These are phyloP conservation scores for Heliconius ismenius DNA, from an alignment of 2,888 invertebrate species.

Conservation along the genomic window DNA sequence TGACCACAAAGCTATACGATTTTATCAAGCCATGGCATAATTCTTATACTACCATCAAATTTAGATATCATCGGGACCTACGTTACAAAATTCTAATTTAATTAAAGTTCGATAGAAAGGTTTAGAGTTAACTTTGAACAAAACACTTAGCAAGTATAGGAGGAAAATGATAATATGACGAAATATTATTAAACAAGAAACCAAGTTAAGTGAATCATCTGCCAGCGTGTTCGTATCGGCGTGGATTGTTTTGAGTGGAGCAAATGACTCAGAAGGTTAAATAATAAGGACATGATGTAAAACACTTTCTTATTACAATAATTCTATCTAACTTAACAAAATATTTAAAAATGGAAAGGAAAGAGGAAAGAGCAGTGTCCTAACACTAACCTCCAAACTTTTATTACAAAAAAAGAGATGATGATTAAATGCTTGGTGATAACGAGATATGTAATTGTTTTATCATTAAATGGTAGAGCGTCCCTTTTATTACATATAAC, in stretches of 20 bases:
- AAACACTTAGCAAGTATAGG: background rate
- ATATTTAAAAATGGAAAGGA: too few relatives aligned
- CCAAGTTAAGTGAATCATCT: constrained; percentile 25
- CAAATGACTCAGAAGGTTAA: constrained; percentile 18
- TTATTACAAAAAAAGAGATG: too few relatives aligned
- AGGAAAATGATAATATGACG: constrained; percentile 23
- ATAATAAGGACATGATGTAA: constrained; percentile 18
- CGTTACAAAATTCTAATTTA: background rate
- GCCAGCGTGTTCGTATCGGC: constrained; percentile 28
- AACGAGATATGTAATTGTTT: too few relatives aligned
- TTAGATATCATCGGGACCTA: background rate
- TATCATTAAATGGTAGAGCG: too few relatives aligned
- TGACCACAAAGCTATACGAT: too few relatives aligned
- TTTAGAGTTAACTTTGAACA: background rate
- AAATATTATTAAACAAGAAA: constrained; percentile 18
- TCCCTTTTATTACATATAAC: too few relatives aligned
- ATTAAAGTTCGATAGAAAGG: background rate
- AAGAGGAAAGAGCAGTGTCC: too few relatives aligned
- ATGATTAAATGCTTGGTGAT: too few relatives aligned
- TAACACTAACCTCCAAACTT: too few relatives aligned
- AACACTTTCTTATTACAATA: constrained; percentile 20
- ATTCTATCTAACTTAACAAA: background rate
- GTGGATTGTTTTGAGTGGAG: constrained; percentile 19
- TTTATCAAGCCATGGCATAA: too few relatives aligned
- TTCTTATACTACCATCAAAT: background rate